Conservation (phyloP, 2,113 vertebrate species). For the Procavia capensis region DNA sequence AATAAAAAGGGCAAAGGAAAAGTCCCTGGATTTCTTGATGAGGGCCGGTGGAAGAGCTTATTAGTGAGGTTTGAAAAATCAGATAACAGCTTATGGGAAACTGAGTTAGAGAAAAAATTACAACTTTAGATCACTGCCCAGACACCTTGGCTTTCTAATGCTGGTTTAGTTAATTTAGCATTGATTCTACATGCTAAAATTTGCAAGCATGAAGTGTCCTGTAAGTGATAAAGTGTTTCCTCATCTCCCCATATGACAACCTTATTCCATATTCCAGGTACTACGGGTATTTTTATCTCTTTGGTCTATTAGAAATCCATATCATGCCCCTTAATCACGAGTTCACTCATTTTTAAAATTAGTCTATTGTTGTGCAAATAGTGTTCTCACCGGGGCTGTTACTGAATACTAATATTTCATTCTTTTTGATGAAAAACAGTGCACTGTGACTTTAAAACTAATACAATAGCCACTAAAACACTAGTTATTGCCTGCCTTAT, state of each 20-base stretch:
- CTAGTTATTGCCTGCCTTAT: background rate
- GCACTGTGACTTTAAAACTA: conserved; percentile 46
- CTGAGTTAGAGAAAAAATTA: background rate
- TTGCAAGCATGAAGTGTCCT: conserved; percentile 21
- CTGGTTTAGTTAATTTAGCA: conserved; percentile 69
- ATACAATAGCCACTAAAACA: background rate
- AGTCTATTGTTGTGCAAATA: conserved; percentile 46
- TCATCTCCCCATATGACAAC: background rate
- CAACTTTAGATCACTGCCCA: conserved; percentile 34
- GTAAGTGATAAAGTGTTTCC: conserved; percentile 42
- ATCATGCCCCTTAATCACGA: conserved; percentile 35
- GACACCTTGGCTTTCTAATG: conserved; percentile 28
- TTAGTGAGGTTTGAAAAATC: background rate
- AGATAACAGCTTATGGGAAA: background rate
- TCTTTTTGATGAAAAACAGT: conserved; percentile 51
- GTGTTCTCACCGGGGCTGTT: conserved; percentile 38
- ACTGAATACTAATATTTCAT: conserved; percentile 14
- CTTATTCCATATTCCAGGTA: conserved; percentile 24
- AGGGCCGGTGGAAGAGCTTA: no score
- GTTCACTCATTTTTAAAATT: conserved; percentile 29
- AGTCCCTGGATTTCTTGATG: background rate
- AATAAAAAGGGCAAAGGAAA: background rate
- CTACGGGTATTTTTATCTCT: background rate
- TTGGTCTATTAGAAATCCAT: conserved; percentile 50
- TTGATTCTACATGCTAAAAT: conserved; percentile 50